Base-by-base conservation (phyloP, 2,797 vertebrate genomes). In the Gorsachius magnificus region DNA sequence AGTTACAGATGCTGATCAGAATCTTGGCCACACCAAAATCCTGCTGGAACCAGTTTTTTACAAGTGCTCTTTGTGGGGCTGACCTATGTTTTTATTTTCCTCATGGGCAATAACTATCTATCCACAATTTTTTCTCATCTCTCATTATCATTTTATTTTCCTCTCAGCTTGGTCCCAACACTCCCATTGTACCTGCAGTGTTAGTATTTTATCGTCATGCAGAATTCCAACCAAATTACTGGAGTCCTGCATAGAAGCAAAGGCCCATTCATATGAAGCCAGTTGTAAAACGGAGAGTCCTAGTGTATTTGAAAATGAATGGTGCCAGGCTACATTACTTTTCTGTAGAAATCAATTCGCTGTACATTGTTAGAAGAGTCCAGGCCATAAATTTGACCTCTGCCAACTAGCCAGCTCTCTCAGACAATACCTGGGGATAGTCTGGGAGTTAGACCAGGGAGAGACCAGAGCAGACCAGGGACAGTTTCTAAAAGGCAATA, bases 31-130 rank as follows among this genome's bases (percentile, higher is more conserved):
- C 21, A 78, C 5, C 2, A 58, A 43, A 83, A 70, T 70, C 24
- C 16, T 63, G 4, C 13, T 74, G 20, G 11, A 83, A 38, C 5
- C 4, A 13, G 5, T 54, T 80, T 77, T 76, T 86, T 20, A 33
- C 2, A 46, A 7, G 2, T 76, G 7, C 2, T 5, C 57, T 56
- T 31, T 31, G 14, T 38, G 16, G 4, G 33, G 2, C 2, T 11
- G 17, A 6, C 20, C 8, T 68, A 17, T 8, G 41, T 70, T 69
- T 80, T 35, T 3, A 1, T 29, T 65, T 68, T 69, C 5, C 10
- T 74, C 14, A 16, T 11, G 17, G 26, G 2, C 2, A 50, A 8
- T 72, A 57, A 7, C 15, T 51, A 5, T 17, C 9, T 60, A 16
- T 54, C 58, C 4, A 63, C 26, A 54, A 14, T 22, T 35, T 60